Base-by-base conservation (phyloP, 2,888 invertebrate genomes). In the Timandra comae region DNA sequence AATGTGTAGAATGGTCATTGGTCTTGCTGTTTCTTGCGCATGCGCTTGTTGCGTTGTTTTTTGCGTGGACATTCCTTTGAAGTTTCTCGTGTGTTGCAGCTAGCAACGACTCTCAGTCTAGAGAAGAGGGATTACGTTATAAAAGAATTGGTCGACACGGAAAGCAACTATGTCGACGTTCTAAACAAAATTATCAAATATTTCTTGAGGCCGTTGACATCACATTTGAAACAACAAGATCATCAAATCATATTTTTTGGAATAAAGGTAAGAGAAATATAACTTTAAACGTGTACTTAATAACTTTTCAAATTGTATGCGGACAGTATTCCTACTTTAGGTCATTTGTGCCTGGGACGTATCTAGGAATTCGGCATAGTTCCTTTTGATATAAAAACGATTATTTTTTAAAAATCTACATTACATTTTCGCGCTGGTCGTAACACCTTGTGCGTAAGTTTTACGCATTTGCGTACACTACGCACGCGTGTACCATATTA, bases 111-210 rank as follows among this genome's bases (percentile, higher is more conserved):
- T 48, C 88, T 88, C 52, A 89, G 88, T 54, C 75, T 90, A 50
- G 97, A 96, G 73, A 98, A 97, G 73, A 88, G 98, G 38, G 98
- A 98, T 74, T 96, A 96, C 69, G 95, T 95, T 27, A 94, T 96
- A 60, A 90, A 93, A 46, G 99, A 99, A 74, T 86, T 99, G 33
- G 90, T 98, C 22, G 98, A 98, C 71, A 99, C 99, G 0, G 99
- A 99, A 78, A 92, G 92, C 59, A 99, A 99, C 77, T 99, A 99
- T 70, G 92, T 98, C 29, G 96, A 97, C 62, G 98, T 98, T 7
- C 87, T 99, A 31, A 90, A 90, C 61, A 97, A 95, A 80, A 88
- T 97, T 29, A 89, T 92, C 51, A 89, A 89, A 51, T 90, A 93
- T 69, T 97, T 96, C 64, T 90, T 94, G 78, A 87, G 89, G 54